These are phyloP conservation scores for Branchinecta lindahli DNA, from an alignment of 1,140 invertebrate species.

Conservation along the genomic window DNA sequence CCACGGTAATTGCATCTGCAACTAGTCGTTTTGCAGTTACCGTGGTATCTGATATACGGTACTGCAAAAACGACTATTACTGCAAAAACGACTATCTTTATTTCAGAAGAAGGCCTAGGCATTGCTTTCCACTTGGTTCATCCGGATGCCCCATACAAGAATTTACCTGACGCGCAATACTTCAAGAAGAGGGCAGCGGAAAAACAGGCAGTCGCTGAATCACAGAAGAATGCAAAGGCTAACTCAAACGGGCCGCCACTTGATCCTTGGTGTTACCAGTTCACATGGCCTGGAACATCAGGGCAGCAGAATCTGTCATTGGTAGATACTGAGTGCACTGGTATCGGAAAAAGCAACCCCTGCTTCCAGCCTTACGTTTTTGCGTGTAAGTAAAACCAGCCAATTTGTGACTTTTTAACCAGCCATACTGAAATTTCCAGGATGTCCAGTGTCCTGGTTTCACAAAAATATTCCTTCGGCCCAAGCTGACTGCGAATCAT, in stretches of 20 bases:
- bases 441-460: too few relatives aligned
- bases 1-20: too few relatives aligned
- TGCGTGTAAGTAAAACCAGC: background rate
- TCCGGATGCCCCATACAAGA: background rate
- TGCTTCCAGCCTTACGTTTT: background rate
- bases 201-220: background rate
- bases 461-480: too few relatives aligned
- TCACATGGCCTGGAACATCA: background rate
- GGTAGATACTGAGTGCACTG: background rate
- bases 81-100: too few relatives aligned
- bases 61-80: too few relatives aligned
- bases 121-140: background rate
- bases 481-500: too few relatives aligned
- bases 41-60: too few relatives aligned
- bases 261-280: background rate
- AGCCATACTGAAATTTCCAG: too few relatives aligned
- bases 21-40: too few relatives aligned
- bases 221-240: background rate
- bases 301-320: background rate
- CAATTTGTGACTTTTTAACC: too few relatives aligned
- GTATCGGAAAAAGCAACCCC: background rate
- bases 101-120: background rate
- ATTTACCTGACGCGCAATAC: background rate
- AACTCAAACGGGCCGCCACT: background rate
- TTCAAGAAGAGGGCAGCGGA: background rate